A percentile compares a stretch with the other conserved stretches of the same genome.
Conservation (phyloP, 2,888 invertebrate species). For the Embidobia sp. region DNA sequence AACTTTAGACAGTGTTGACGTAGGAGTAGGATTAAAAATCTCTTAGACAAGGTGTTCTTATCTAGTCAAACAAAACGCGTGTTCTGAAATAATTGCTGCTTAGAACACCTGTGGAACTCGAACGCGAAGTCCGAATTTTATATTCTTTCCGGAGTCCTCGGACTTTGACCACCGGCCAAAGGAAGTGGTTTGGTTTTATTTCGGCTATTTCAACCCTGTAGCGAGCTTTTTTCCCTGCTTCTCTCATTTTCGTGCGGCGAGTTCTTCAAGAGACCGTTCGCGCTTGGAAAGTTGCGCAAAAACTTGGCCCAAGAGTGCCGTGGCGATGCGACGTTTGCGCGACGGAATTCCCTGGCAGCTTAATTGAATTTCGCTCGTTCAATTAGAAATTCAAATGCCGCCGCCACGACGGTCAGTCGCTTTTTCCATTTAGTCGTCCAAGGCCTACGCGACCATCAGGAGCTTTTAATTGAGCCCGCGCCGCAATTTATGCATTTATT, state of each 20-base stretch:
- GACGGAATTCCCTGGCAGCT: slow-evolving; percentile 63
- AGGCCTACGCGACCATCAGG: slow-evolving; percentile 37
- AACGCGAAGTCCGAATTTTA: too few species aligned
- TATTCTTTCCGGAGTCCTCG: too few species aligned
- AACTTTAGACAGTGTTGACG: too few species aligned
- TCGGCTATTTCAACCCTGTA: neutral
- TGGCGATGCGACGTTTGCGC: too few species aligned
- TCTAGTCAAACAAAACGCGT: too few species aligned
- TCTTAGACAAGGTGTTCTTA: too few species aligned
- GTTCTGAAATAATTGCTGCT: too few species aligned
- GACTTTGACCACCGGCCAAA: too few species aligned
- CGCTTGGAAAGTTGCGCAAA: slow-evolving; percentile 30
- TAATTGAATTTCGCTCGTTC: slow-evolving; percentile 77
- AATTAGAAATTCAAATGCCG: slow-evolving; percentile 80
- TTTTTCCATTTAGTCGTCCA: slow-evolving; percentile 56
- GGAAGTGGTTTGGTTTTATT: neutral
- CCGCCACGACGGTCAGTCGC: slow-evolving; percentile 59
- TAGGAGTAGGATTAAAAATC: too few species aligned
- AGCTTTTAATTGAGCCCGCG: slow-evolving; percentile 47
- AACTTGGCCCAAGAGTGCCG: slow-evolving; percentile 28
- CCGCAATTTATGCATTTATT: slow-evolving; percentile 55
- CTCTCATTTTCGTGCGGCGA: neutral
- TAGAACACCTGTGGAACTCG: too few species aligned
- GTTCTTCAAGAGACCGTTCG: slow-evolving; percentile 18
- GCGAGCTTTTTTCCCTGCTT: neutral